Base-by-base conservation (phyloP, 2,888 invertebrate species). In the Diabrotica balteata region DNA sequence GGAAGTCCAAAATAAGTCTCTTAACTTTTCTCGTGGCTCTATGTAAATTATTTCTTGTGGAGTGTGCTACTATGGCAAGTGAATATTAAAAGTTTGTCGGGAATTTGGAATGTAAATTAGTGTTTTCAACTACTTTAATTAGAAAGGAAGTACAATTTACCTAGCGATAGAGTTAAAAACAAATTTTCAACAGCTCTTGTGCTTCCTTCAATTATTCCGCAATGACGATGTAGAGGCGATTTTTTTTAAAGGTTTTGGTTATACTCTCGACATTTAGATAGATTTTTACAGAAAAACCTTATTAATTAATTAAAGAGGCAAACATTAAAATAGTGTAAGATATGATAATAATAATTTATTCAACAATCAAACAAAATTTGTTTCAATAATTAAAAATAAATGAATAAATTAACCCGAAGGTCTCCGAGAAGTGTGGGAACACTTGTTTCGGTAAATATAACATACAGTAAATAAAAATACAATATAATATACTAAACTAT, bases 91-190 rank as follows among this genome's bases (percentile, higher is more conserved):
- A 75, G 70, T 75, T 75, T 71, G 53, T 65, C 62, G 70, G 66
- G 65, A 73, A 73, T 75, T 73, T 73, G 67, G 69, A 70, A 73
- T 75, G 72, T 67, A 75, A 75, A 74, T 75, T 66, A 69, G 60
- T 67, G 61, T 66, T 71, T 69, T 59, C 59, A 72, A 73, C 71
- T 73, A 70, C 70, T 70, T 63, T 63, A 63, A 63, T 63, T 57
- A 63, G 50, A 63, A 63, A 57, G 57, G 57, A 63, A 57, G 69
- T 65, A 63, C 57, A 57, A 70, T 70, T 70, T 70, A 62, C 70
- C 70, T 67, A 70, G 66, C 63, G 67, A 64, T 66, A 60, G 50
- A 69, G 69, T 69, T 69, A 60, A 47, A 66, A 69, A 66, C 69
- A 58, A 69, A 69, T 66, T 69, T 61, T 45, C 45, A 69, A 63